These are phyloP conservation scores for Catocala fraxini DNA, from an alignment of 2,888 invertebrate genomes.

Conservation along the genomic window DNA sequence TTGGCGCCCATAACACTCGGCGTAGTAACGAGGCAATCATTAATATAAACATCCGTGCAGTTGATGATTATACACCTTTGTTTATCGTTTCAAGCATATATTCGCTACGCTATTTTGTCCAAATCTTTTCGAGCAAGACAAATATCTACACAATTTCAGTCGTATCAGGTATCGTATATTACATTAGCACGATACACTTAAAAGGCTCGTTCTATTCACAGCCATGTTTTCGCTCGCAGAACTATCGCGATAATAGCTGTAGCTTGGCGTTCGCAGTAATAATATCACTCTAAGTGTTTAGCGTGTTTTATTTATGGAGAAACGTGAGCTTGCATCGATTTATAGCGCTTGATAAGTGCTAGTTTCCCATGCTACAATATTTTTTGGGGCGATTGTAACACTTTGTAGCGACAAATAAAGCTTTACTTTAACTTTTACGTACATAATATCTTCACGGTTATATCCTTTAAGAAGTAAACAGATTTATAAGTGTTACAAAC, in stretches of 20 bases:
- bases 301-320: constrained; percentile 56
- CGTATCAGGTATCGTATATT: not conserved
- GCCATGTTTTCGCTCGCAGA: constrained; percentile 34
- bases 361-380: constrained; percentile 30
- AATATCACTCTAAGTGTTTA: constrained; percentile 62
- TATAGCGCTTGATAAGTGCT: constrained; percentile 59
- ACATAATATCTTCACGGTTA: too few relatives aligned
- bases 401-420: constrained; percentile 3
- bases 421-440: not conserved
- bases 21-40: too few relatives aligned
- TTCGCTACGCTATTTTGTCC: too few relatives aligned
- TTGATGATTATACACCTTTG: too few relatives aligned
- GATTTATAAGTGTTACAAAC: too few relatives aligned
- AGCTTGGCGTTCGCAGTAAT: constrained; percentile 54
- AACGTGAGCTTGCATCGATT: constrained; percentile 43
- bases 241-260: constrained; percentile 44
- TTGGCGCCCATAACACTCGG: too few relatives aligned
- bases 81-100: too few relatives aligned
- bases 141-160: not conserved
- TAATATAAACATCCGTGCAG: too few relatives aligned
- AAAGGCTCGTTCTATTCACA: constrained; percentile 42
- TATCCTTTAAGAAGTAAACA: too few relatives aligned
- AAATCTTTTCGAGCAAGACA: not conserved
- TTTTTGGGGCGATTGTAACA: constrained; percentile 17
- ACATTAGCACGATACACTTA: not conserved